A percentile compares a stretch with the other conserved stretches of the same genome.
These are phyloP conservation scores for Holacanthella duospinosa DNA, from an alignment of 2,888 invertebrate species.

Conservation along the genomic window DNA sequence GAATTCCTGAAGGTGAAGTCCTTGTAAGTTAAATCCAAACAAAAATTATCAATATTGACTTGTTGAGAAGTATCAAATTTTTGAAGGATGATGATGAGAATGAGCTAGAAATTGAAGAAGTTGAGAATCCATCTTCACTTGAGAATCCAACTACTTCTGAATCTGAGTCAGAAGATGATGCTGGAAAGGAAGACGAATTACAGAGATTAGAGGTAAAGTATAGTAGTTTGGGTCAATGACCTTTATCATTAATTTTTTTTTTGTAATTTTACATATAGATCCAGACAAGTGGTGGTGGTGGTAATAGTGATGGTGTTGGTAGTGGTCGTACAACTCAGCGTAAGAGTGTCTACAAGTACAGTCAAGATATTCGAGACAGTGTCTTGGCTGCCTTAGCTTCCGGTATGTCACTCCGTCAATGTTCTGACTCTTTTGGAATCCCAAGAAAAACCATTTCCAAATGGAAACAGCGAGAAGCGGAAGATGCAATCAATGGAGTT, in stretches of 20 bases:
- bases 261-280: too few species aligned
- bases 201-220: neutral
- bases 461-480: conserved; percentile 28
- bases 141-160: neutral
- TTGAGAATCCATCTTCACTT: neutral
- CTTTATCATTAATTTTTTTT: neutral
- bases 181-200: neutral
- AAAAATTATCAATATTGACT: neutral
- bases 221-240: neutral
- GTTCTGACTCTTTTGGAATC: conserved; percentile 33
- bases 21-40: neutral
- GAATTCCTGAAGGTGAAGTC: neutral
- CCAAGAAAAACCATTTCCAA: conserved; percentile 35
- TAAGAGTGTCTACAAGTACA: conserved; percentile 22
- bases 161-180: neutral
- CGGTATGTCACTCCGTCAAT: conserved; percentile 34
- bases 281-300: too few species aligned
- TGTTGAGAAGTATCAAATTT: neutral
- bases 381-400: conserved; percentile 29
- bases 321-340: too few species aligned
- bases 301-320: too few species aligned
- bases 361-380: conserved; percentile 31
- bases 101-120: conserved; percentile 1
- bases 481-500: neutral
- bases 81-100: neutral